Conservation (phyloP, 2,797 vertebrate species). For the Lithobates pipiens region DNA sequence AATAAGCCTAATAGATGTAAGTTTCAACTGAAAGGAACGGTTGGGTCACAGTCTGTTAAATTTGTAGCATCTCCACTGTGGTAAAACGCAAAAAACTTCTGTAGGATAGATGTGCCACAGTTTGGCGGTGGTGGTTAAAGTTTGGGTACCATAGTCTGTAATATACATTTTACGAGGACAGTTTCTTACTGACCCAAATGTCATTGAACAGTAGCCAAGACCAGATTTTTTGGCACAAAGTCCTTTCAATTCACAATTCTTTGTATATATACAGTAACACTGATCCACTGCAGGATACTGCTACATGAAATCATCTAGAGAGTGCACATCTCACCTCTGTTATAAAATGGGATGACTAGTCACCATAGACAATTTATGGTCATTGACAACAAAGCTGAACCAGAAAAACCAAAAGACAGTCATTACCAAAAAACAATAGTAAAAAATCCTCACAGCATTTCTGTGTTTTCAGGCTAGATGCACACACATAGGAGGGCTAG, state of each 20-base stretch:
- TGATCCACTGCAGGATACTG: not conserved
- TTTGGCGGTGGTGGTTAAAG: too few species aligned
- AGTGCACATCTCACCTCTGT: not conserved
- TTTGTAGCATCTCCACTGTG: too few species aligned
- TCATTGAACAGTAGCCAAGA: not conserved
- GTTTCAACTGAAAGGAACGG: too few species aligned
- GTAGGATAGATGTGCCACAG: too few species aligned
- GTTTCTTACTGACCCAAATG: not conserved
- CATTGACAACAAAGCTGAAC: not conserved
- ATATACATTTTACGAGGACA: too few species aligned
- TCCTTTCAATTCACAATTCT: not conserved
- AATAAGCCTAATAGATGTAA: too few species aligned
- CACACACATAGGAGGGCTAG: slow-evolving; percentile 6
- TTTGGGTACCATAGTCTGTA: too few species aligned
- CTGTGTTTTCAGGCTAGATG: not conserved
- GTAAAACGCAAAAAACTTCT: too few species aligned
- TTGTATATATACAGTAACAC: not conserved
- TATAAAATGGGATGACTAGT: not conserved
- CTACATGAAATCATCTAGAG: not conserved
- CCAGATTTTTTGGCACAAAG: not conserved
- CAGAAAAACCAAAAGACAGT: not conserved
- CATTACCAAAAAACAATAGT: not conserved
- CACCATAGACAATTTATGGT: not conserved
- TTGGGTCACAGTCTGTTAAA: too few species aligned
- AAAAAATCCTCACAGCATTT: slow-evolving; percentile 25